Percentiles rank a stretch among this genome's conserved stretches.
Conservation (phyloP, 2,888 invertebrate species). For the Clanis bilineata region DNA sequence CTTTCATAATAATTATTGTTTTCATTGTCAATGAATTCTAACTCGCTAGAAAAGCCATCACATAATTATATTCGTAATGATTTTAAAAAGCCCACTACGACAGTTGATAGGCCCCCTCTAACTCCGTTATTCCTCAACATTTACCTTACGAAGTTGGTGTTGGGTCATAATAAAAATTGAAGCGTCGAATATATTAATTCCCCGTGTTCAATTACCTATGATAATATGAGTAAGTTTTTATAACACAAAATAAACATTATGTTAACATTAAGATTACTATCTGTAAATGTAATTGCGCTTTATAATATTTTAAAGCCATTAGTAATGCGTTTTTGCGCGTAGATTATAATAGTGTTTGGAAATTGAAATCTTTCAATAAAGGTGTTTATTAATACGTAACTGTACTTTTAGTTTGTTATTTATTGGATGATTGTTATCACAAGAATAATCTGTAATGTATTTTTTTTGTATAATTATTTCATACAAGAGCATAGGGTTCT, state of each 20-base stretch:
- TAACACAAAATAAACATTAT: slow-evolving; percentile 9
- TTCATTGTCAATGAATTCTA: too few species aligned
- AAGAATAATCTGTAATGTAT: not conserved
- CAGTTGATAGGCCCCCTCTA: too few species aligned
- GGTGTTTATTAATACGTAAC: not conserved
- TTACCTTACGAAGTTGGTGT: too few species aligned
- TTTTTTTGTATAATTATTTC: not conserved
- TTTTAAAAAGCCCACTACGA: too few species aligned
- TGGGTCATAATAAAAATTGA: not conserved
- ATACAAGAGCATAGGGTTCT: not conserved
- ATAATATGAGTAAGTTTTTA: slow-evolving; percentile 5
- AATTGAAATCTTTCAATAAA: slow-evolving; percentile 5
- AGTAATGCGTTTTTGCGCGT: slow-evolving; percentile 3
- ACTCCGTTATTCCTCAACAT: too few species aligned
- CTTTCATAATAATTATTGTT: too few species aligned
- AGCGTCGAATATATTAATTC: not conserved
- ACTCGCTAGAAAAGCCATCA: too few species aligned
- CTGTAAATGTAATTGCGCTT: slow-evolving; percentile 12
- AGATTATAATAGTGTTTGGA: slow-evolving; percentile 7
- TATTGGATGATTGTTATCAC: not conserved
- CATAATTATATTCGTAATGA: too few species aligned
- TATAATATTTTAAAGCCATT: slow-evolving; percentile 12
- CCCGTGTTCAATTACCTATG: slow-evolving; percentile 2
- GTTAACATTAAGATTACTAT: slow-evolving; percentile 9
- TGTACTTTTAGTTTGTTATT: not conserved